Conservation (phyloP, 2,797 vertebrate species). For the Anguilla megastoma region DNA sequence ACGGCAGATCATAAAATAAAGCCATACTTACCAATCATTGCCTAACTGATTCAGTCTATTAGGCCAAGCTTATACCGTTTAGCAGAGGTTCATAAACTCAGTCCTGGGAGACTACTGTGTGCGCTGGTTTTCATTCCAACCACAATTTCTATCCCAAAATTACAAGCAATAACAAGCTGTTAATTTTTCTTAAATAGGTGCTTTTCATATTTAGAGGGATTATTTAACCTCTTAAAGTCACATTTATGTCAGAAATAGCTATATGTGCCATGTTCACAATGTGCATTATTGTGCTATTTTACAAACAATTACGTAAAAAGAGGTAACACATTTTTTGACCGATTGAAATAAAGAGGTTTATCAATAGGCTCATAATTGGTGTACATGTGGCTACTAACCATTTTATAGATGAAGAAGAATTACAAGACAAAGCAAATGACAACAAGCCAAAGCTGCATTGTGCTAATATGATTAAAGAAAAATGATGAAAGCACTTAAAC, state of each 20-base stretch:
- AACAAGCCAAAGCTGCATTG: background rate
- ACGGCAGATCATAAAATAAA: conserved; percentile 6
- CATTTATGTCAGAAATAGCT: background rate
- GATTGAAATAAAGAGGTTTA: background rate
- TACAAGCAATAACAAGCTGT: background rate
- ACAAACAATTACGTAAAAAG: too few relatives aligned
- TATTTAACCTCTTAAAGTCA: background rate
- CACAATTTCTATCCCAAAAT: background rate
- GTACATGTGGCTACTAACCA: background rate
- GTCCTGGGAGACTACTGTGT: background rate
- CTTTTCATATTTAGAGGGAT: background rate
- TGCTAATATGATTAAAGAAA: background rate
- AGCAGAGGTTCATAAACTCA: background rate
- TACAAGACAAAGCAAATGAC: background rate
- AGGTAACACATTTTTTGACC: too few relatives aligned
- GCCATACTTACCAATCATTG: background rate
- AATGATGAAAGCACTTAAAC: background rate
- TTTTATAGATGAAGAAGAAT: background rate
- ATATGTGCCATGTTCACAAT: too few relatives aligned
- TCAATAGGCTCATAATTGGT: background rate
- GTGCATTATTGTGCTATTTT: too few relatives aligned
- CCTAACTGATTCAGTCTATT: background rate
- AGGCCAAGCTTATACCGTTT: background rate
- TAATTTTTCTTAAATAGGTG: background rate
- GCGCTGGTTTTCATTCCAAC: background rate